phyloP scores from a whole-genome alignment of 2,797 vertebrate species.

The Liasis olivaceus region DNA sequence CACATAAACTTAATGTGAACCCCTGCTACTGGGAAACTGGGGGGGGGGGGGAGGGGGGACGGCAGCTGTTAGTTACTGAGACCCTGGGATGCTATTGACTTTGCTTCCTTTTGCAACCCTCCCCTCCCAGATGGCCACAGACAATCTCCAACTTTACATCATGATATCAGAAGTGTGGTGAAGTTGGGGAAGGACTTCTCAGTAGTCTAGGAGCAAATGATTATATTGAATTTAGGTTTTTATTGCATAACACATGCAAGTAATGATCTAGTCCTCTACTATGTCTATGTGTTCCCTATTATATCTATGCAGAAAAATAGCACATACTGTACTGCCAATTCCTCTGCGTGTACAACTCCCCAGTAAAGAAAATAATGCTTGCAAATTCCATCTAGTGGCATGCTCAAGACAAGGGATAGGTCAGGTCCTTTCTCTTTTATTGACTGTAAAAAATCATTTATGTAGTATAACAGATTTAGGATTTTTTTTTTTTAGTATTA shows the following conservation, averaged over 20 bases:
- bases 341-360: background rate
- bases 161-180: background rate
- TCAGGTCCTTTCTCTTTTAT: background rate
- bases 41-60: background rate
- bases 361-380: background rate
- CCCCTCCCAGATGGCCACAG: background rate
- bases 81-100: background rate
- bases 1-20: background rate
- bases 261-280: background rate
- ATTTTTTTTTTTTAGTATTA: conserved; percentile 20
- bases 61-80: background rate
- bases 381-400: background rate
- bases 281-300: background rate
- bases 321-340: background rate
- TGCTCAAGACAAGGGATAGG: background rate
- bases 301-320: background rate
- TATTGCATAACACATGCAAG: too few relatives aligned
- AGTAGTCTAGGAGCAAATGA: background rate
- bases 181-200: background rate
- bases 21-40: background rate
- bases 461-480: conserved; percentile 35
- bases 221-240: background rate
- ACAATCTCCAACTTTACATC: background rate
- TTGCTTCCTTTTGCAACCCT: background rate
- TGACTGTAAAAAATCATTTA: conserved; percentile 41